These are phyloP conservation scores for Zosterops borbonicus DNA, from an alignment of 2,113 vertebrate species.

Conservation along the genomic window DNA sequence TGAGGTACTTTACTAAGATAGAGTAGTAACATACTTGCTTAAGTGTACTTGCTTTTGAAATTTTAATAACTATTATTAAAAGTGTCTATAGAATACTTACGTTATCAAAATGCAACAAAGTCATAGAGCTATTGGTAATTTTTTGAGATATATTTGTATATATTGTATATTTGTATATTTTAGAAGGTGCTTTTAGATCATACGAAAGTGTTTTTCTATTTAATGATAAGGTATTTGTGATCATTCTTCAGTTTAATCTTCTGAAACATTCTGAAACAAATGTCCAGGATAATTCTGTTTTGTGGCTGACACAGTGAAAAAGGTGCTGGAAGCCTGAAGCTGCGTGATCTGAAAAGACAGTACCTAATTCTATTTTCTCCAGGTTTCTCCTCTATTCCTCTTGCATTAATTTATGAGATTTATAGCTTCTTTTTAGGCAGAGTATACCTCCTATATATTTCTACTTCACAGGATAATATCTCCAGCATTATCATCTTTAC, in stretches of 20 bases:
- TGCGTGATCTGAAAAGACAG: neutral
- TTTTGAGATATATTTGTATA: neutral
- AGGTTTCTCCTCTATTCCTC: neutral
- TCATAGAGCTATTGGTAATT: neutral
- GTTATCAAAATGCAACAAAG: neutral
- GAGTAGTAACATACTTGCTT: neutral
- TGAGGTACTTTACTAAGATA: neutral
- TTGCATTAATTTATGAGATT: neutral
- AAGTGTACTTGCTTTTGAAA: neutral
- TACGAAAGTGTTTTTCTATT: neutral
- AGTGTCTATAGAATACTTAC: neutral
- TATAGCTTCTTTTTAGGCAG: neutral
- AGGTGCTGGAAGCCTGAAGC: neutral
- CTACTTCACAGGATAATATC: neutral
- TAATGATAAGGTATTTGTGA: neutral
- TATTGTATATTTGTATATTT: neutral
- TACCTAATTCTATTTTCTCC: neutral
- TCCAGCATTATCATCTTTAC: neutral
- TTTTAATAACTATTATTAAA: neutral
- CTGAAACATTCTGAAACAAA: neutral
- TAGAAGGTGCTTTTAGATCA: neutral
- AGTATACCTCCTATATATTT: neutral
- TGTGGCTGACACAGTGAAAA: neutral
- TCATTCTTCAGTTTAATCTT: neutral
- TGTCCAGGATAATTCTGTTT: neutral